A percentile compares a stretch with the other conserved stretches of the same genome.
phyloP scores from a whole-genome alignment of 2,797 vertebrate genomes.

The Melanotaenia maccullochi region DNA sequence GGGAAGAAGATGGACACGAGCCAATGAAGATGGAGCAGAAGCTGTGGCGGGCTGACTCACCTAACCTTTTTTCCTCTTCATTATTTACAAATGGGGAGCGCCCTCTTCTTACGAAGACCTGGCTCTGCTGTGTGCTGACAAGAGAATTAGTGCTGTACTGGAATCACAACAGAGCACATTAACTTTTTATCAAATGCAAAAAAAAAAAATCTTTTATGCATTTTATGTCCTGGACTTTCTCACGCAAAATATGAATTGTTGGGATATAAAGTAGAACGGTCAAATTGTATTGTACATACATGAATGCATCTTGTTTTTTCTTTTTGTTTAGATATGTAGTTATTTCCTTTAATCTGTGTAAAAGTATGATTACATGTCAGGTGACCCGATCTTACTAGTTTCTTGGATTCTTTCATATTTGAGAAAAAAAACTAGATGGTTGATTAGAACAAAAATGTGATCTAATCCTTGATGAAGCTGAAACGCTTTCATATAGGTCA shows the following conservation, averaged over 20 bases:
- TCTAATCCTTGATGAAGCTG: conserved; percentile 12
- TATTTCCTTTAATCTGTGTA: conserved; percentile 41
- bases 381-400: not conserved
- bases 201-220: conserved; percentile 42
- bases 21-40: conserved; percentile 49
- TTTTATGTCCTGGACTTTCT: conserved; percentile 69
- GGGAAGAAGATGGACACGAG: conserved; percentile 45
- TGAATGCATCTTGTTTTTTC: conserved; percentile 67
- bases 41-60: conserved; percentile 27
- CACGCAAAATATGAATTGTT: conserved; percentile 40
- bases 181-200: conserved; percentile 70
- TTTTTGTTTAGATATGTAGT: conserved; percentile 29
- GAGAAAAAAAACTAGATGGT: not conserved
- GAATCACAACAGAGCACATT: conserved; percentile 64
- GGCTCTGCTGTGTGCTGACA: conserved; percentile 60
- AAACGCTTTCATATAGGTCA: conserved; percentile 41
- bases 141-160: conserved; percentile 42
- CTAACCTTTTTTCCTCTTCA: conserved; percentile 47
- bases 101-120: conserved; percentile 50
- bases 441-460: conserved; percentile 17
- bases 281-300: conserved; percentile 77
- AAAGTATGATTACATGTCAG: conserved; percentile 13
- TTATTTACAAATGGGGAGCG: conserved; percentile 52
- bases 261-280: conserved; percentile 51
- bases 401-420: not conserved